A percentile compares a stretch with the other conserved stretches of the same genome.
Evolutionary conservation across 2,888 invertebrate genomes (phyloP).

Genomic region (Leucania comma): DNA sequence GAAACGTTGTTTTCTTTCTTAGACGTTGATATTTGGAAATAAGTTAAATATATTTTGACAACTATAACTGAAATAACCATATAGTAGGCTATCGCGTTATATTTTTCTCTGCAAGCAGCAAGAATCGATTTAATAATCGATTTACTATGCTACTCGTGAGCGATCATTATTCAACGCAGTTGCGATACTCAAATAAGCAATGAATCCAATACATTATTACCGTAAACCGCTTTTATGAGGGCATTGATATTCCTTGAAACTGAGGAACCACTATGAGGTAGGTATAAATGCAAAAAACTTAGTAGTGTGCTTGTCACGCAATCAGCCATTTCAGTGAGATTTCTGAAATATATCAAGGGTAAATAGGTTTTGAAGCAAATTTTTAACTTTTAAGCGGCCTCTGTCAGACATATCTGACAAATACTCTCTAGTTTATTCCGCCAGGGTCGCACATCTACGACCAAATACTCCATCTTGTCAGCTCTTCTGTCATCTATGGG

Average conservation of each 20-base stretch:
- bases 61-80: slow-evolving; percentile 3
- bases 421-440: too few species aligned
- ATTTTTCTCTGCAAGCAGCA: slow-evolving; percentile 35
- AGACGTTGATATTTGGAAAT: background rate
- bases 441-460: too few species aligned
- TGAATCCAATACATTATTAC: slow-evolving; percentile 31
- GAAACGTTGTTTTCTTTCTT: background rate
- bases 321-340: background rate
- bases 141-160: slow-evolving; percentile 49
- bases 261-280: background rate
- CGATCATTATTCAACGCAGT: slow-evolving; percentile 45
- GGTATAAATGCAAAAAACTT: background rate
- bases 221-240: slow-evolving; percentile 19
- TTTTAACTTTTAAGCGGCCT: too few species aligned
- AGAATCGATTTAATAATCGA: slow-evolving; percentile 51
- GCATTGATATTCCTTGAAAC: slow-evolving; percentile 32
- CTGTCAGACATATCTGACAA: too few species aligned
- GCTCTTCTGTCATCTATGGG: too few species aligned
- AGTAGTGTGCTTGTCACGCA: background rate
- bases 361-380: too few species aligned
- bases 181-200: slow-evolving; percentile 48
- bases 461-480: too few species aligned
- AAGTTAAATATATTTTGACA: background rate
- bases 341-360: background rate
- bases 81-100: slow-evolving; percentile 11